These are phyloP conservation scores for Cathartes aura DNA, from an alignment of 2,113 vertebrate species.

Conservation along the genomic window DNA sequence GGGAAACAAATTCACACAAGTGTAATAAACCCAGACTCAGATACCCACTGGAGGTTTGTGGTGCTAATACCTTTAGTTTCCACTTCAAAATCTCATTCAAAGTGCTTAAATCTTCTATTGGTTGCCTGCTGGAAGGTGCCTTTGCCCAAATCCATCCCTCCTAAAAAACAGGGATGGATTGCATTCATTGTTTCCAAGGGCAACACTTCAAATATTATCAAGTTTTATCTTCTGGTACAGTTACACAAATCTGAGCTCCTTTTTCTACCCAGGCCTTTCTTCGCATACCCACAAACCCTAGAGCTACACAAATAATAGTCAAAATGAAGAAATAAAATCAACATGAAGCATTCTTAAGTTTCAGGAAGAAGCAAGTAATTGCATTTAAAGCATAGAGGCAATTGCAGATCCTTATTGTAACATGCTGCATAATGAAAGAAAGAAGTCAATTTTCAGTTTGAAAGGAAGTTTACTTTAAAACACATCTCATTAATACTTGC, in stretches of 20 bases:
- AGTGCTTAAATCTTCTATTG: background rate
- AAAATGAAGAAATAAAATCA: background rate
- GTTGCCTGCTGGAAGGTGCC: background rate
- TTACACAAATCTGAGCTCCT: background rate
- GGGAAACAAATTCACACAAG: constrained; percentile 40
- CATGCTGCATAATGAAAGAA: background rate
- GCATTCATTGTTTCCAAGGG: constrained; percentile 37
- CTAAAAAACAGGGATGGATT: background rate
- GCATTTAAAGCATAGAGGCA: background rate
- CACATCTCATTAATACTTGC: background rate
- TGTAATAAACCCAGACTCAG: constrained; percentile 14
- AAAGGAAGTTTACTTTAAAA: background rate
- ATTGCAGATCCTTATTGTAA: background rate
- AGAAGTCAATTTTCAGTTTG: background rate
- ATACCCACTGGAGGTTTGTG: background rate
- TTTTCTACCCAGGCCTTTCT: background rate
- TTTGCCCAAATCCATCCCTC: background rate
- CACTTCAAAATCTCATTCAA: constrained; percentile 25
- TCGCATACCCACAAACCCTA: background rate
- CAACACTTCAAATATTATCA: constrained; percentile 10
- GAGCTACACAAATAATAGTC: background rate
- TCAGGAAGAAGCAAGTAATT: background rate
- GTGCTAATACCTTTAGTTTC: constrained; percentile 28
- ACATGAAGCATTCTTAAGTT: background rate
- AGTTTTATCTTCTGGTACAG: background rate